These are phyloP conservation scores for Sycophila texana DNA, from an alignment of 2,888 invertebrate genomes.

Conservation along the genomic window DNA sequence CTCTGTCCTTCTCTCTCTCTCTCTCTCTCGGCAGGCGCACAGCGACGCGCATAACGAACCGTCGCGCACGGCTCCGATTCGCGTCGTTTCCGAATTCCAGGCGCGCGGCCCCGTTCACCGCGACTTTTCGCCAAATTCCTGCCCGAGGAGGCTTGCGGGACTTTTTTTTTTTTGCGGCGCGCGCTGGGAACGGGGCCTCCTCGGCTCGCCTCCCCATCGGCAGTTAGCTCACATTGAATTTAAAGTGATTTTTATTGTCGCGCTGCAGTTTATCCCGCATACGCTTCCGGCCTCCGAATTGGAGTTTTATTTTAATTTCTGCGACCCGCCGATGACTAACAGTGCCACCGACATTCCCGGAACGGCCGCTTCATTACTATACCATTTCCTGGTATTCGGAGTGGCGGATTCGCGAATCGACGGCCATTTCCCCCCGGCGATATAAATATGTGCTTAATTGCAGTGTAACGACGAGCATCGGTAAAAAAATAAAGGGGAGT, in stretches of 20 bases:
- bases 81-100: conserved; percentile 29
- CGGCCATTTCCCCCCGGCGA: not conserved
- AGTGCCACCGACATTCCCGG: conserved; percentile 4
- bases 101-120: not conserved
- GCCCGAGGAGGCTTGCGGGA: not conserved
- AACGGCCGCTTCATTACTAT: conserved; percentile 12
- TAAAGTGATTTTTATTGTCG: conserved; percentile 40
- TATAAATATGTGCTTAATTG: conserved; percentile 6
- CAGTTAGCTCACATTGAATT: conserved; percentile 40
- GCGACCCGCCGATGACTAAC: not conserved
- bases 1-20: not conserved
- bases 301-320: conserved; percentile 38
- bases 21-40: not conserved
- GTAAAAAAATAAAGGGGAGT: too few species aligned
- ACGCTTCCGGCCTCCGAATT: conserved; percentile 34
- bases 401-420: conserved; percentile 15
- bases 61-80: not conserved
- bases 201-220: not conserved
- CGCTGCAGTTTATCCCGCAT: conserved; percentile 22
- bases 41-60: not conserved
- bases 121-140: conserved; percentile 7
- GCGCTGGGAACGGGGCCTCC: too few species aligned
- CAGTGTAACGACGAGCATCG: not conserved
- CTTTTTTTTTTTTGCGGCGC: not conserved
- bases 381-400: conserved; percentile 3